Evolutionary conservation across 2,888 invertebrate genomes (phyloP), one percentile per base, ranked within the genome.

Genomic region (Gibbula magus): DNA sequence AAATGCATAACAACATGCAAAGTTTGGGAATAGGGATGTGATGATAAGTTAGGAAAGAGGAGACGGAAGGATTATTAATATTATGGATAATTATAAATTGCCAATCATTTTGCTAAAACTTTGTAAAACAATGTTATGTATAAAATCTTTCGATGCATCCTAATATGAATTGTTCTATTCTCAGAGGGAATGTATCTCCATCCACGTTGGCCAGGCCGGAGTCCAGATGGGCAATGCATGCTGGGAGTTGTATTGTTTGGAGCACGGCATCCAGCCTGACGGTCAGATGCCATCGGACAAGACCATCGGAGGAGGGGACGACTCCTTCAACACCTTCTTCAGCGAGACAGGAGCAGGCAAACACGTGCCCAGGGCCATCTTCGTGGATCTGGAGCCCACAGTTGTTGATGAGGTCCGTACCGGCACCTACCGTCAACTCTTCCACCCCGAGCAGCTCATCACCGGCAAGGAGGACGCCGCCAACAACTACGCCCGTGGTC

Each of bases 381-480:
- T 61, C 29, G 22, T 61, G 25, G 61, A 61, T 29, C 61, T 61
- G 16, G 61, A 61, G 13, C 61, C 61, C 10, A 61, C 61, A 16
- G 61, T 61, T 61, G 61, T 61, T 2, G 61, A 93, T 86, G 93
- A 93, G 82, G 91, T 93, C 53, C 88, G 93, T 32, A 93, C 93
- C 10, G 93, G 93, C 25, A 91, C 91, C 29, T 98, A 98, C 95
- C 95, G 97, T 86, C 97, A 97, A 94, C 95, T 98, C 91, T 98
- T 98, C 95, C 98, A 98, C 94, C 98, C 98, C 84, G 98, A 98
- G 94, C 98, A 98, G 94, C 95, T 98, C 93, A 97, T 98, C 94
- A 97, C 97, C 89, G 98, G 98, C 88, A 98, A 98, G 93, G 98
- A 98, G 94, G 98, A 98, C 92, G 98, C 98, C 66, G 98, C 98